Conservation (phyloP, 2,113 vertebrate species). For the Dipodomys stephensi region DNA sequence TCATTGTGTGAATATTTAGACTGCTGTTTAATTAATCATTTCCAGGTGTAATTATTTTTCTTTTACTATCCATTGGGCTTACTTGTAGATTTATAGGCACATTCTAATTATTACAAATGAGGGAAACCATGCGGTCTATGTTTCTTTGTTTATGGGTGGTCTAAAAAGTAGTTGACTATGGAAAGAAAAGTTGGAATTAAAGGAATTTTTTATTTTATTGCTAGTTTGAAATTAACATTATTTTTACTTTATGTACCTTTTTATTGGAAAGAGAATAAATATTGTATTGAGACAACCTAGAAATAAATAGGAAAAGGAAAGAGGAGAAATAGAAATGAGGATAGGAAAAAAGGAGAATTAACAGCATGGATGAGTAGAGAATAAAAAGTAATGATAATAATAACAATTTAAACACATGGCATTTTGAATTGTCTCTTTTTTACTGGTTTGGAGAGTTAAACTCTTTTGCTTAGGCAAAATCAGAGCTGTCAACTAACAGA, state of each 20-base stretch:
- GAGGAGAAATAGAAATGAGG: not conserved
- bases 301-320: constrained; percentile 17
- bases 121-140: too few relatives aligned
- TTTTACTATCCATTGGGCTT: too few relatives aligned
- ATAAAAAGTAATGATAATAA: not conserved
- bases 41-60: too few relatives aligned
- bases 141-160: not conserved
- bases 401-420: not conserved
- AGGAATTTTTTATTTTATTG: not conserved
- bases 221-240: constrained; percentile 26
- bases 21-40: too few relatives aligned
- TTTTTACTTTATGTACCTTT: constrained; percentile 13
- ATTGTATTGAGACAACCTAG: not conserved
- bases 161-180: not conserved
- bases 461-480: not conserved
- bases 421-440: not conserved
- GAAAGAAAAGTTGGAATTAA: not conserved
- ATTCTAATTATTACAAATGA: too few relatives aligned
- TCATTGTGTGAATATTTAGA: too few relatives aligned
- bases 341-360: not conserved
- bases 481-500: not conserved
- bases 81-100: too few relatives aligned
- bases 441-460: not conserved
- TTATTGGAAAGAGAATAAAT: not conserved
- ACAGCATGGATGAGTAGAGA: not conserved